Conservation (phyloP, 2,113 vertebrate species). For the Lota lota region DNA sequence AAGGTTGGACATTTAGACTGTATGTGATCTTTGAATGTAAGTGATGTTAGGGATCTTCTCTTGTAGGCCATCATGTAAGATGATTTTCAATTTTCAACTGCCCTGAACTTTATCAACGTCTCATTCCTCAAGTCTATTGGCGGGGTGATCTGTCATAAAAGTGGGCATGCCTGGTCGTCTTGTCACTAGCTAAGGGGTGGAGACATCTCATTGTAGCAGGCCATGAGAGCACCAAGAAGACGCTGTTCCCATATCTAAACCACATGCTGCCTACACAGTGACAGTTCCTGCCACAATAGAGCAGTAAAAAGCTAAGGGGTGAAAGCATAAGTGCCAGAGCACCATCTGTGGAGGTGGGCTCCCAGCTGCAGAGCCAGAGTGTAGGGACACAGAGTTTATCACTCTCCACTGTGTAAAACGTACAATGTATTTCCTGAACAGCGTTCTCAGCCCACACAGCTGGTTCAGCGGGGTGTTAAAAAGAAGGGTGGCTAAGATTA, state of each 20-base stretch:
- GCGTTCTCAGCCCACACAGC: too few relatives aligned
- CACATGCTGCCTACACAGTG: conserved; percentile 71
- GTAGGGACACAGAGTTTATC: conserved; percentile 60
- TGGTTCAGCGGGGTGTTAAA: conserved; percentile 3
- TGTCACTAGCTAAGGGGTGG: conserved; percentile 60
- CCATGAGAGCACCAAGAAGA: conserved; percentile 67
- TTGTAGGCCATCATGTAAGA: background rate
- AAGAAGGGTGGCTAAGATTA: conserved; percentile 57
- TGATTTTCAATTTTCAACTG: conserved; percentile 2
- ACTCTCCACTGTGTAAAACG: too few relatives aligned
- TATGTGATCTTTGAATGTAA: background rate
- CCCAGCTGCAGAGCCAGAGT: conserved; percentile 55
- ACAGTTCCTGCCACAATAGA: conserved; percentile 73
- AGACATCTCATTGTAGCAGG: conserved; percentile 64
- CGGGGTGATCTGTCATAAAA: conserved; percentile 44
- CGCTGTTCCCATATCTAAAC: conserved; percentile 75
- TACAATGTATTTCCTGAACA: too few relatives aligned
- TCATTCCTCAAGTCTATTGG: too few relatives aligned
- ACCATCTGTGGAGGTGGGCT: conserved; percentile 78
- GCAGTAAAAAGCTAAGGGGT: conserved; percentile 76
- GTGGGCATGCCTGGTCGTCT: conserved; percentile 53
- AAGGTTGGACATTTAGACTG: conserved; percentile 14
- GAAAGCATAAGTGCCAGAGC: conserved; percentile 77
- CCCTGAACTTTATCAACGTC: background rate
- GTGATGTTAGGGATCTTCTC: background rate